A percentile compares a stretch with the other conserved stretches of the same genome.
Conservation (phyloP, 2,113 vertebrate species). For the Rhizomys pruinosus region DNA sequence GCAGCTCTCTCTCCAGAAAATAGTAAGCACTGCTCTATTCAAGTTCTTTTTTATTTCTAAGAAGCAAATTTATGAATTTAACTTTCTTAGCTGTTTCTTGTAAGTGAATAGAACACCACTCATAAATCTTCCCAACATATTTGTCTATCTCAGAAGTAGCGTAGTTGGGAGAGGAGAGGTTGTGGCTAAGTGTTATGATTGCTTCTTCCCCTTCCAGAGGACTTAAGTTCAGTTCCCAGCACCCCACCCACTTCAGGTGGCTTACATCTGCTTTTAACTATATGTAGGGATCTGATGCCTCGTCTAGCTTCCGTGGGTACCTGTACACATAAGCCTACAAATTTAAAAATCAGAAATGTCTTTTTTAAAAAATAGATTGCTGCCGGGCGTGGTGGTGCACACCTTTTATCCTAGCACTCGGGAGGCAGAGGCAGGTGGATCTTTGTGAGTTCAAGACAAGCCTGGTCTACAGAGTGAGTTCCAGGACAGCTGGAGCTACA, state of each 20-base stretch:
- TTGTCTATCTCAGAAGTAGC: constrained; percentile 29
- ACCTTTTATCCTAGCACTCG: too few species aligned
- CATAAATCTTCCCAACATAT: not conserved
- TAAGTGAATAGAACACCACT: constrained; percentile 15
- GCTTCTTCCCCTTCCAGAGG: not conserved
- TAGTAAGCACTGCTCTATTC: constrained; percentile 84
- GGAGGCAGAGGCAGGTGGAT: too few species aligned
- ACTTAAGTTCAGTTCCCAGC: not conserved
- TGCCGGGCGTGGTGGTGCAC: too few species aligned
- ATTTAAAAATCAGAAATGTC: not conserved
- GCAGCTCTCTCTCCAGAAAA: constrained; percentile 92
- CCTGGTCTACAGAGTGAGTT: too few species aligned
- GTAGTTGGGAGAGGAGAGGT: not conserved
- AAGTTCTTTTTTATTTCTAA: constrained; percentile 26
- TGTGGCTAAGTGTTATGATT: not conserved
- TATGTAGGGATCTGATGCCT: too few species aligned
- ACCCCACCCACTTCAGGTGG: too few species aligned
- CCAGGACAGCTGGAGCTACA: too few species aligned
- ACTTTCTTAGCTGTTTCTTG: constrained; percentile 46
- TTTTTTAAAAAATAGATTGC: not conserved
- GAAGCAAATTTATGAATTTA: constrained; percentile 18
- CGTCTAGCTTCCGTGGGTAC: not conserved
- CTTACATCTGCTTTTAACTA: too few species aligned
- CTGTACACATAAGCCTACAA: not conserved
- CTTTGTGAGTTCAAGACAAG: too few species aligned